Conservation (phyloP, 2,888 invertebrate genomes). For the Trachelus tabidus region DNA sequence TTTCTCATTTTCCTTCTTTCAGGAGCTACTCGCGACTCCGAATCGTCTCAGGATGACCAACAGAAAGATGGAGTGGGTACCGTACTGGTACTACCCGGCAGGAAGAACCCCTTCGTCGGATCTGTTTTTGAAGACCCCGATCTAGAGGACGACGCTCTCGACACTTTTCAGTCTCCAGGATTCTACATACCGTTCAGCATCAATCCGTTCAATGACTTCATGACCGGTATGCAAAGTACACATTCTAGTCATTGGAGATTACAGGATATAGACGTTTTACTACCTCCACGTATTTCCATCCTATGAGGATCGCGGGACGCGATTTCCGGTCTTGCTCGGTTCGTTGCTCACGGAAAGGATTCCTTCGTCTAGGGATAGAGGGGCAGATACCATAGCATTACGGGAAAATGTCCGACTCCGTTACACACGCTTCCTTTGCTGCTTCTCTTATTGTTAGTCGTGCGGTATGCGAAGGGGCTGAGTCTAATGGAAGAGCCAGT, state of each 20-base stretch:
- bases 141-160: conserved; percentile 27
- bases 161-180: conserved; percentile 20
- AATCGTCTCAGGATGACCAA: conserved; percentile 30
- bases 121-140: conserved; percentile 21
- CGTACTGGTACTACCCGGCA: conserved; percentile 41
- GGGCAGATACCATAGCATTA: background rate
- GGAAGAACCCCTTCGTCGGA: conserved; percentile 18
- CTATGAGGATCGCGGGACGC: conserved; percentile 50
- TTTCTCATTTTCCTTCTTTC: conserved; percentile 8
- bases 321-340: conserved; percentile 36
- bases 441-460: background rate
- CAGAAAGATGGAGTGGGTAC: conserved; percentile 33
- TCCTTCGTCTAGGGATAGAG: background rate
- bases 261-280: background rate
- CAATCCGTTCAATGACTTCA: conserved; percentile 39
- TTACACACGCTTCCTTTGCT: background rate
- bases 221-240: conserved; percentile 41
- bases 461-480: background rate
- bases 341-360: background rate
- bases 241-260: too few species aligned
- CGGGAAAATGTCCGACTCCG: background rate
- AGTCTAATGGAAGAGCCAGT: background rate
- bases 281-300: conserved; percentile 34
- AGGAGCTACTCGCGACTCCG: conserved; percentile 37
- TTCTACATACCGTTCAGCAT: conserved; percentile 37